These are phyloP conservation scores for Diplogasteroides magnus DNA, from an alignment of 1,140 invertebrate species.

Conservation along the genomic window DNA sequence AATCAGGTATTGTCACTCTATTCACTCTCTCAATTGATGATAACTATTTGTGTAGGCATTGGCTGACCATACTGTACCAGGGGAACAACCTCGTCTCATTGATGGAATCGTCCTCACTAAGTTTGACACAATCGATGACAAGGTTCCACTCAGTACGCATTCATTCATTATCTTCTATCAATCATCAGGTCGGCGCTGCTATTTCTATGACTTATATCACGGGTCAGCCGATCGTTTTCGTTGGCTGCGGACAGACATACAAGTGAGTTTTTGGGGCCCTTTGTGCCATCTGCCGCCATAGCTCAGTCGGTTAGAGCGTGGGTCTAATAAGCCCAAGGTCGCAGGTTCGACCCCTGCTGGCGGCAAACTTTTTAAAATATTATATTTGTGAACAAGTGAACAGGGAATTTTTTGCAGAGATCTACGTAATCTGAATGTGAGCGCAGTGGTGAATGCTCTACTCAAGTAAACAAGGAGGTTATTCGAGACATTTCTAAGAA, in stretches of 20 bases:
- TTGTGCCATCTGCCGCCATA: conserved; percentile 46
- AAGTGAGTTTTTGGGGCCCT: too few relatives aligned
- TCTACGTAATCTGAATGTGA: conserved; percentile 89
- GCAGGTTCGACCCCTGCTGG: conserved; percentile 52
- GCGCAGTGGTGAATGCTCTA: conserved; percentile 88
- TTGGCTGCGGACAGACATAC: conserved; percentile 98
- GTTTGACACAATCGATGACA: conserved; percentile 98
- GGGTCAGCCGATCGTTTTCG: conserved; percentile 98
- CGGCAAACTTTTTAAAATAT: too few relatives aligned
- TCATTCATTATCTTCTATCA: conserved; percentile 17
- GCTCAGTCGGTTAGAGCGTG: conserved; percentile 54
- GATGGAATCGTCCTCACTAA: conserved; percentile 97
- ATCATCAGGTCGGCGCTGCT: conserved; percentile 83
- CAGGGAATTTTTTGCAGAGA: conserved; percentile 62
- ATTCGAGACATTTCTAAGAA: too few relatives aligned
- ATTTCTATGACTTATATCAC: conserved; percentile 99
- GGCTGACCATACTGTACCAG: conserved; percentile 60
- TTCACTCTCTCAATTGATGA: not conserved
- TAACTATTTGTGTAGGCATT: conserved; percentile 63
- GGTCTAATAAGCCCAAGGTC: conserved; percentile 55
- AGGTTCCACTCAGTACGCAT: conserved; percentile 62
- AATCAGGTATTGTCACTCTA: conserved; percentile 68
- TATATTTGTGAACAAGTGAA: too few relatives aligned
- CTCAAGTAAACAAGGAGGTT: too few relatives aligned
- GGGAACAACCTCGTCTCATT: conserved; percentile 76